A percentile compares a stretch with the other conserved stretches of the same genome.
These are phyloP conservation scores for Gymnocheta viridis DNA, from an alignment of 2,888 invertebrate species.

Conservation along the genomic window DNA sequence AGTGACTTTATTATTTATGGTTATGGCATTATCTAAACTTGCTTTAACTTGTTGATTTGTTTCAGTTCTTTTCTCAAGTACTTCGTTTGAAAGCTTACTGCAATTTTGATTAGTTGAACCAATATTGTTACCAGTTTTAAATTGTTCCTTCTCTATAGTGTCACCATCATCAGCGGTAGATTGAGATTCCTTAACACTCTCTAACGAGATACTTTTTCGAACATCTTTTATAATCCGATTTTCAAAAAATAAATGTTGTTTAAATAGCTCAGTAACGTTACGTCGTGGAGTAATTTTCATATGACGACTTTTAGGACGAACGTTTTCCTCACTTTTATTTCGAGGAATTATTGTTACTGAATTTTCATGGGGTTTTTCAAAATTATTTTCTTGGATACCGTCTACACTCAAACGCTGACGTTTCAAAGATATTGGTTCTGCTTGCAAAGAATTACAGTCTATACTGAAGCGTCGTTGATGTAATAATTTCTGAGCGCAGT, in stretches of 20 bases:
- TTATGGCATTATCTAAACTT: not conserved
- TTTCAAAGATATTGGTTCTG: conserved; percentile 6
- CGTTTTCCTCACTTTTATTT: not conserved
- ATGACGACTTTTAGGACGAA: conserved; percentile 71
- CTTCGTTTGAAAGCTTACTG: not conserved
- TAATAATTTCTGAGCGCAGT: not conserved
- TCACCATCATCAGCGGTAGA: not conserved
- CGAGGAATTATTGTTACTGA: not conserved
- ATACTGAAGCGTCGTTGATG: conserved; percentile 45
- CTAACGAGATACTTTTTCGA: not conserved
- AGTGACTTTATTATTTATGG: not conserved
- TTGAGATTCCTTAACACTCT: not conserved
- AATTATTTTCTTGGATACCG: not conserved
- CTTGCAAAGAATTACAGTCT: not conserved
- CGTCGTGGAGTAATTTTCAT: conserved; percentile 75
- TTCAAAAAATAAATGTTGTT: not conserved
- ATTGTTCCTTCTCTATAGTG: not conserved
- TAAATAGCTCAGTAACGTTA: conserved; percentile 64
- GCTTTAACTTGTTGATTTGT: not conserved
- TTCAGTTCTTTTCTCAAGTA: not conserved
- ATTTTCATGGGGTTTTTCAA: not conserved
- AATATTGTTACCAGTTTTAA: not conserved
- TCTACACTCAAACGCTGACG: conserved; percentile 40
- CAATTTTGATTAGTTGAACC: not conserved
- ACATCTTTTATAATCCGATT: not conserved